Evolutionary conservation across 2,888 invertebrate genomes (phyloP).

Genomic region (Phengaris alcon): DNA sequence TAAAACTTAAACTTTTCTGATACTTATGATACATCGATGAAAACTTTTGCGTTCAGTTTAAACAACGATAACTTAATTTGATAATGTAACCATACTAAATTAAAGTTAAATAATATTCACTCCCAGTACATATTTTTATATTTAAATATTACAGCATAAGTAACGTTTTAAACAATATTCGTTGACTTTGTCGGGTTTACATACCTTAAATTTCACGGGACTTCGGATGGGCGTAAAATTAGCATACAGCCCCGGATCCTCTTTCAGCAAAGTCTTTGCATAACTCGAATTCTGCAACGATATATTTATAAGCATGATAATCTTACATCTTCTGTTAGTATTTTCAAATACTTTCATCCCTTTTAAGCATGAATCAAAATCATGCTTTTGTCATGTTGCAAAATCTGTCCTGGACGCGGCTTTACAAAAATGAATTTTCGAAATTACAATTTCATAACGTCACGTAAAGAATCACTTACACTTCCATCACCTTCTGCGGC

Average conservation of each 20-base stretch:
- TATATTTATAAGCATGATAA: slow-evolving; percentile 20
- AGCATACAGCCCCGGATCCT: slow-evolving; percentile 51
- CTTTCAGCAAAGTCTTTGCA: slow-evolving; percentile 61
- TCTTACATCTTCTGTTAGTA: not conserved
- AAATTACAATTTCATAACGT: not conserved
- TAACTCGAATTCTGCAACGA: slow-evolving; percentile 58
- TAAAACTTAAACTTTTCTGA: too few relatives aligned
- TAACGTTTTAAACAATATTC: not conserved
- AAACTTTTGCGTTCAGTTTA: too few relatives aligned
- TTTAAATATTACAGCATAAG: not conserved
- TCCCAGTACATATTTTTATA: not conserved
- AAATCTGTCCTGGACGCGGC: not conserved
- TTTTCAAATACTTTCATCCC: too few relatives aligned
- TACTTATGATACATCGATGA: too few relatives aligned
- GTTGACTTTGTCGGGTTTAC: slow-evolving; percentile 28
- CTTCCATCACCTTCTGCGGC: slow-evolving; percentile 47
- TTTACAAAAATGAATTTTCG: not conserved
- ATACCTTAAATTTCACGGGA: slow-evolving; percentile 57
- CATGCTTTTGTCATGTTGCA: too few relatives aligned
- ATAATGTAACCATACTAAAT: too few relatives aligned
- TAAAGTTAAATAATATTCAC: too few relatives aligned
- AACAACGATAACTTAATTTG: too few relatives aligned
- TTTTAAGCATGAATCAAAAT: too few relatives aligned
- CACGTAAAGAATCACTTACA: slow-evolving; percentile 49
- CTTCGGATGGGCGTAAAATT: slow-evolving; percentile 50